A percentile compares a stretch with the other conserved stretches of the same genome.
Conservation (phyloP, 2,797 vertebrate genomes). For the Picus viridis region DNA sequence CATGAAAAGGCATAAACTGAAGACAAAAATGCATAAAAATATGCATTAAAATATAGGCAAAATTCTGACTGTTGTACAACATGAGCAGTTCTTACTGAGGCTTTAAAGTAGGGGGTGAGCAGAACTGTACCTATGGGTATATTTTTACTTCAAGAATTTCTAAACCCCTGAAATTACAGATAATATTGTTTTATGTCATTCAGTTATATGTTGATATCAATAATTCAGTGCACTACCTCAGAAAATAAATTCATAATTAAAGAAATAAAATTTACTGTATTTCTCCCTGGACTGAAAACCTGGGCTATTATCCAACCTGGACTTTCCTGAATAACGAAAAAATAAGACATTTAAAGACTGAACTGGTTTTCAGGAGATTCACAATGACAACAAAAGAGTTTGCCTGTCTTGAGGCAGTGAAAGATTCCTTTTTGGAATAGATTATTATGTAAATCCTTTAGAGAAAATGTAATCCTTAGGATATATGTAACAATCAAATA, state of each 20-base stretch:
- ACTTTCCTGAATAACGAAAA: background rate
- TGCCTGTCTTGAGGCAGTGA: background rate
- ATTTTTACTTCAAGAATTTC: background rate
- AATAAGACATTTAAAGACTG: background rate
- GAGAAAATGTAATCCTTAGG: background rate
- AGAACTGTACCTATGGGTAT: background rate
- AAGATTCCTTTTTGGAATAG: background rate
- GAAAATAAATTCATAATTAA: background rate
- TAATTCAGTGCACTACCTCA: background rate
- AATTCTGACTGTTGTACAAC: slow-evolving; percentile 29
- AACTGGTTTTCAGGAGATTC: background rate
- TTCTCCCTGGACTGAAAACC: background rate
- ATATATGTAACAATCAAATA: background rate
- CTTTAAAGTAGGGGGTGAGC: slow-evolving; percentile 9
- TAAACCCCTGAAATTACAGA: background rate
- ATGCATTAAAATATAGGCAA: slow-evolving; percentile 25
- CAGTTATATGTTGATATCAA: background rate
- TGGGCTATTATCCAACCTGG: background rate
- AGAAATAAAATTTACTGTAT: background rate
- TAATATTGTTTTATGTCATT: background rate
- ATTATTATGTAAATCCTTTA: background rate
- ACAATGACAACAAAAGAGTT: background rate
- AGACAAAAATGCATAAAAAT: background rate
- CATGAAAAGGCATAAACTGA: slow-evolving; percentile 20
- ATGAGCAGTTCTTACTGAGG: background rate